Evolutionary conservation across 2,113 vertebrate species (phyloP), one percentile per base, ranked within the genome.

Genomic region (Myotis yumanensis): DNA sequence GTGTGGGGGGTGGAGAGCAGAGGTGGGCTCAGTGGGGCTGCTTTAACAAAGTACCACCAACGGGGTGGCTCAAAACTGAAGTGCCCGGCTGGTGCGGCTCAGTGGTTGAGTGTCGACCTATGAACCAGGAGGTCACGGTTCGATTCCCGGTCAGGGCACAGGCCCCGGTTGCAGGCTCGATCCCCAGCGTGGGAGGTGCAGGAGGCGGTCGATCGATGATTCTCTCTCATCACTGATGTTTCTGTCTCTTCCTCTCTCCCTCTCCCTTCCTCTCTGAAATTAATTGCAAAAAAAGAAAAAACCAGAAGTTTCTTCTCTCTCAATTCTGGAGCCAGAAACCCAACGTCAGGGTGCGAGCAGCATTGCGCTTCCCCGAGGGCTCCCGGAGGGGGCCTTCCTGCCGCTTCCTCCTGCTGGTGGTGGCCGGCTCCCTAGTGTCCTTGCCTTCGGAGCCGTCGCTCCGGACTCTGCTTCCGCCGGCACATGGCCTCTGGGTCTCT

Each of bases 1-100:
- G 37, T 18, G 0, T n/a, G 35, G 10, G 57, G 0, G 57, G 22
- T n/a, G 23, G 71, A 25, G 4, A 22, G 62, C 7, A 1, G 40
- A 35, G 35, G 52, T 18, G 16, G 16, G 57, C 1, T n/a, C 43
- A 11, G 32, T 17, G 2, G 5, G 25, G 80, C 84, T 57, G 32
- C 40, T 22, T 43, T 71, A 4, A 62, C 40, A 1, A 8, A 79
- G n/a, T 9, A 3, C 37, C 35, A 14, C 52, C 8, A 40, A 6
- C 48, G 1, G 28, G 30, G 54, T 62, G 64, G 73, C 64, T 71
- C 68, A 32, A 7, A 35, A 7, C 66, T 35, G 40, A 57, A 22
- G 54, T 57, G 54, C 54, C 54, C 18, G 57, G 57, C 23, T 59
- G 57, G 57, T 4, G 57, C 11, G 57, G 57, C 23, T 28, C 57